Evolutionary conservation across 2,113 vertebrate genomes (phyloP), one percentile per base, ranked within the genome.

Genomic region (Malaclemys terrapin): DNA sequence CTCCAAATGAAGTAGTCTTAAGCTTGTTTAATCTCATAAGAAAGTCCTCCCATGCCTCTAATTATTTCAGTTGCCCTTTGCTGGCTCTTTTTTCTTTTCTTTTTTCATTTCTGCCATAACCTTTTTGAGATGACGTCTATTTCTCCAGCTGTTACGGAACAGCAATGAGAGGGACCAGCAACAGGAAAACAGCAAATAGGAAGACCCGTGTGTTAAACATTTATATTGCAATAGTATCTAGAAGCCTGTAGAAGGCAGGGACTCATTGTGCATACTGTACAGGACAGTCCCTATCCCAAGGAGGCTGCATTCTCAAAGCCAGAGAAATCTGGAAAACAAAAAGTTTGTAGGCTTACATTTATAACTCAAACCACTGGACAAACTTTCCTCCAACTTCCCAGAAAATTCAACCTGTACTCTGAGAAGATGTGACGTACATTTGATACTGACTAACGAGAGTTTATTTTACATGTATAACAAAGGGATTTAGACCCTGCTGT

Each of bases 41-140:
- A 86, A 94, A 91, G 19, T 84, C 12, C 11, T 8, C 50, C 93
- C 92, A 25, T 38, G 38, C 27, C n/a, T 87, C 19, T 80, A 86
- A 93, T 91, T 89, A 93, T 89, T 91, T 95, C 57, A 91, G 85
- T 53, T 88, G 72, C 82, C 87, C 50, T 89, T 96, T 91, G 80
- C 42, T 78, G 9, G 19, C 12, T n/a, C 6, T 19, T 89, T 92
- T 82, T 45, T 45, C 45, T 45, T 45, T 45, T 45, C 6, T 45
- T 45, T 47, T 94, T 90, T 78, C 52, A 91, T 25, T 27, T 19
- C 47, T 47, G 78, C n/a, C 5, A 65, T 65, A 65, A 65, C 38
- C 89, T 72, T 62, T 88, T 89, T 92, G 78, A 88, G 35, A 88
- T 20, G 83, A 45, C 62, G 92, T 89, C 53, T 5, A 17, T 83